A percentile compares a stretch with the other conserved stretches of the same genome.
phyloP scores from a whole-genome alignment of 2,113 vertebrate species.

The Eptesicus fuscus region DNA sequence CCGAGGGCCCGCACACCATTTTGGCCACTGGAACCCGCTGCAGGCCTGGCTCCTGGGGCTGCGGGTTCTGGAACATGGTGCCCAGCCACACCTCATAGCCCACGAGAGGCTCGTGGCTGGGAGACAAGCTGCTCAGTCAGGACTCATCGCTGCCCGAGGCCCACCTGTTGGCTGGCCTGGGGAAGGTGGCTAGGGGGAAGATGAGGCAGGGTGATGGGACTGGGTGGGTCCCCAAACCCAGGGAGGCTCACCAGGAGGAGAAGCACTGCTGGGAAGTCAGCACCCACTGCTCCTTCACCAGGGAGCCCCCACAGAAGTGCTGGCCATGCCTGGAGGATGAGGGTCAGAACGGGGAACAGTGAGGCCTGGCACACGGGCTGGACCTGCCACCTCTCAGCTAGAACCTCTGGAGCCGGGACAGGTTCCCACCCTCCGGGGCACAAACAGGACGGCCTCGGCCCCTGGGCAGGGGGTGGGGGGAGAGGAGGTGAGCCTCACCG shows the following conservation, averaged over 20 bases:
- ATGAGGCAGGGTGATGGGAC: too few species aligned
- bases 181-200: background rate
- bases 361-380: background rate
- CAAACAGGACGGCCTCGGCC: background rate
- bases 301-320: conserved; percentile 96
- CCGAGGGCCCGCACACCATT: conserved; percentile 91
- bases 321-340: conserved; percentile 85
- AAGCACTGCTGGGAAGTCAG: conserved; percentile 97
- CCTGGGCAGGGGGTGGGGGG: background rate
- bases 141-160: background rate
- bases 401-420: background rate
- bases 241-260: conserved; percentile 90
- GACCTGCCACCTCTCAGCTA: background rate
- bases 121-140: background rate
- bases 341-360: background rate
- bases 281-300: conserved; percentile 95
- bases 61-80: conserved; percentile 88
- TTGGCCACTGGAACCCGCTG: conserved; percentile 87
- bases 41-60: conserved; percentile 83
- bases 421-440: background rate
- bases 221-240: background rate
- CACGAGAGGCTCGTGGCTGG: conserved; percentile 86
- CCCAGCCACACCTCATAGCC: conserved; percentile 93
- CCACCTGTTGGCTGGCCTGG: background rate
- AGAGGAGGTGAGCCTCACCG: conserved; percentile 81